phyloP scores from a whole-genome alignment of 2,113 vertebrate genomes.

The Enhydra lutris region DNA sequence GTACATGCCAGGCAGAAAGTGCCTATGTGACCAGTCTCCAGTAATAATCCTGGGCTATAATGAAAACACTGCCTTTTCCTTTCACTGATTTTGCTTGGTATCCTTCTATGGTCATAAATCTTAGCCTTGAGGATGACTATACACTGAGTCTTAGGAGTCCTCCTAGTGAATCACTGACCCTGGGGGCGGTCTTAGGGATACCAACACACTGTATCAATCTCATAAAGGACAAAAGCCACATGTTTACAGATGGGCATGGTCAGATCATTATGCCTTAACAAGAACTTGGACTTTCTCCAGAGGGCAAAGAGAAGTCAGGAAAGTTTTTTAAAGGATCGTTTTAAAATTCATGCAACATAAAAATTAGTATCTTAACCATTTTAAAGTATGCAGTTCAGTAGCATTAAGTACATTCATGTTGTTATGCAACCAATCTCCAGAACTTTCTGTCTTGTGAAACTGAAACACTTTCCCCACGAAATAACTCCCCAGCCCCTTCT shows the following conservation, averaged over 20 bases:
- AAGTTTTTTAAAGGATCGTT: not conserved
- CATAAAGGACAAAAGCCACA: too few relatives aligned
- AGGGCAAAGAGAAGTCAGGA: not conserved
- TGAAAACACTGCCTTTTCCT: not conserved
- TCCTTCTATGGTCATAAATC: not conserved
- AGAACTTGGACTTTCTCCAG: not conserved
- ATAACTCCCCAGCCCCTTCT: too few relatives aligned
- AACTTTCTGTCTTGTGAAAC: too few relatives aligned
- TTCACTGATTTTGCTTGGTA: not conserved
- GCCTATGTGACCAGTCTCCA: not conserved
- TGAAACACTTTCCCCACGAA: too few relatives aligned
- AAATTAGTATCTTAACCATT: not conserved
- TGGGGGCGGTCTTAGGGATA: too few relatives aligned
- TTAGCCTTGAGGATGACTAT: not conserved
- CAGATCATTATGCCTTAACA: not conserved
- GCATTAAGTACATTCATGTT: not conserved
- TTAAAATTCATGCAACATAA: not conserved
- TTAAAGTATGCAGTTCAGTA: not conserved
- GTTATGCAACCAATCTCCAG: not conserved
- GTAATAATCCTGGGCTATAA: not conserved
- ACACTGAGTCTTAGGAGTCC: not conserved
- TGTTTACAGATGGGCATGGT: not conserved
- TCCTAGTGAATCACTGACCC: not conserved
- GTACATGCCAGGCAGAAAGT: not conserved
- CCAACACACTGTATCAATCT: too few relatives aligned